These are phyloP conservation scores for Pholis gunnellus DNA, from an alignment of 2,113 vertebrate genomes.

Conservation along the genomic window DNA sequence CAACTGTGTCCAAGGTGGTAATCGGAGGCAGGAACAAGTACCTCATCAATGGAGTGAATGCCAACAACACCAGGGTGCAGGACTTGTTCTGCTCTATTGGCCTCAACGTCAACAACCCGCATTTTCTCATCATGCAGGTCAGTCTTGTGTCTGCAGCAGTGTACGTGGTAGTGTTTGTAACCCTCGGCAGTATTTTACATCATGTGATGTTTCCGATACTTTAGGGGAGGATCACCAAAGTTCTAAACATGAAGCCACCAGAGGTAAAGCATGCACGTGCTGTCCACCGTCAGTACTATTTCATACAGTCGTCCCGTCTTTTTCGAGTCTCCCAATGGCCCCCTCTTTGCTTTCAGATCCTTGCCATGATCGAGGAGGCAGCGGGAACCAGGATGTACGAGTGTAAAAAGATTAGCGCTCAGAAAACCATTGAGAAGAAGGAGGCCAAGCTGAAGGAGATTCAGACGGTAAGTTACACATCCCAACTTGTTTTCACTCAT, in stretches of 20 bases:
- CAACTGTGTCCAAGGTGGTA: constrained; percentile 81
- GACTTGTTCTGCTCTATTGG: constrained; percentile 97
- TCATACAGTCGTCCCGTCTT: background rate
- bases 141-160: constrained; percentile 7
- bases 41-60: constrained; percentile 94
- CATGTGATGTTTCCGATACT: constrained; percentile 32
- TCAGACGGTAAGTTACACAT: constrained; percentile 83
- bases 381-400: constrained; percentile 98
- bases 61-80: constrained; percentile 89
- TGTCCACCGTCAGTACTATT: background rate
- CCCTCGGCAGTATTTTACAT: background rate
- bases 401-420: constrained; percentile 90
- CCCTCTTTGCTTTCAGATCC: constrained; percentile 84
- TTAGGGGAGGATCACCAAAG: constrained; percentile 97
- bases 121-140: constrained; percentile 99
- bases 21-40: constrained; percentile 96
- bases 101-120: constrained; percentile 98
- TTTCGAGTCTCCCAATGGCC: background rate
- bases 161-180: background rate
- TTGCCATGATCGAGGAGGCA: constrained; percentile 97
- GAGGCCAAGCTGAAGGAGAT: constrained; percentile 93
- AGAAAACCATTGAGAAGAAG: constrained; percentile 97
- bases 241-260: constrained; percentile 97
- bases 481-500: background rate
- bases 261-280: constrained; percentile 86